These are phyloP conservation scores for Lottia gigantea DNA, from an alignment of 2,888 invertebrate species.

Conservation along the genomic window DNA sequence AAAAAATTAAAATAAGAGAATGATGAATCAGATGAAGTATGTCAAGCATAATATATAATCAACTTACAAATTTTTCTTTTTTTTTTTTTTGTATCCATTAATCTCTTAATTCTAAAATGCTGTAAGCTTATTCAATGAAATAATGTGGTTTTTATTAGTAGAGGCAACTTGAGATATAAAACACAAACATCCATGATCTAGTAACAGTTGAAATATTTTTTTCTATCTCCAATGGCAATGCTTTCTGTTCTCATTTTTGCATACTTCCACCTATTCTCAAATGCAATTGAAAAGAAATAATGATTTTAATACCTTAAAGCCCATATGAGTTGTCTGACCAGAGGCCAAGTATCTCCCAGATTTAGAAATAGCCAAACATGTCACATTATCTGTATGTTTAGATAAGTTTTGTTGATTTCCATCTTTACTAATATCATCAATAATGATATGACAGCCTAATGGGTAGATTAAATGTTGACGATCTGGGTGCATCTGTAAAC, in stretches of 20 bases:
- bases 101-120: too few relatives aligned
- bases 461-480: slow-evolving; percentile 67
- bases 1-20: slow-evolving; percentile 21
- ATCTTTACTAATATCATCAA: slow-evolving; percentile 63
- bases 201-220: too few relatives aligned
- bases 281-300: not conserved
- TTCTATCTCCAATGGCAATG: too few relatives aligned
- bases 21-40: slow-evolving; percentile 7
- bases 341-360: slow-evolving; percentile 85
- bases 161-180: too few relatives aligned
- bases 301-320: slow-evolving; percentile 77
- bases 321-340: slow-evolving; percentile 90
- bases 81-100: too few relatives aligned
- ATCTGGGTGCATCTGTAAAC: slow-evolving; percentile 67
- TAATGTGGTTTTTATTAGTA: too few relatives aligned
- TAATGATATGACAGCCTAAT: slow-evolving; percentile 67
- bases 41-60: too few relatives aligned
- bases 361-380: slow-evolving; percentile 72
- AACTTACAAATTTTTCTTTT: too few relatives aligned
- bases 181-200: too few relatives aligned
- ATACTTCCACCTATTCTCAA: too few relatives aligned
- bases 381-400: slow-evolving; percentile 68
- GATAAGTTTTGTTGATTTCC: slow-evolving; percentile 61
- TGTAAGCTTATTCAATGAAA: too few relatives aligned
- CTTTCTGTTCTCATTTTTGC: too few relatives aligned